Evolutionary conservation across 2,888 invertebrate genomes (phyloP), one percentile per base, ranked within the genome.

Genomic region (Clitarchus hookeri): DNA sequence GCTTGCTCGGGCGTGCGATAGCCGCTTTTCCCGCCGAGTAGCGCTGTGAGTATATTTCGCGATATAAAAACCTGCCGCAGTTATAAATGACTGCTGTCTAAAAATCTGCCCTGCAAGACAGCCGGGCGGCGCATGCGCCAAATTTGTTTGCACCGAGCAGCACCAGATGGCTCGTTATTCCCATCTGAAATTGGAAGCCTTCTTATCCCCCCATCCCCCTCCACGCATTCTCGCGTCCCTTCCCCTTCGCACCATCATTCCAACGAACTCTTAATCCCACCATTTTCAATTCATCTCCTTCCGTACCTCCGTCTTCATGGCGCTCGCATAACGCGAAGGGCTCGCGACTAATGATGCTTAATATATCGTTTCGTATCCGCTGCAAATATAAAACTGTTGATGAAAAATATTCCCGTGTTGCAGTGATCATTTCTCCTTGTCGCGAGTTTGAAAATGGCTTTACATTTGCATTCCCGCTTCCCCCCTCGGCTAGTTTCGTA

Each of bases 271-370:
- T 53, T 82, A 82, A 82, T 86, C 86, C 86, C 80, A 77, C 78
- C 80, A 84, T 84, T 84, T 86, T 86, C 86, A 86, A 86, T 87
- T 85, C 87, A 87, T 86, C 86, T 86, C 86, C 82, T 44, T 82
- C 44, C 82, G 8, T 44, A 13, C 82, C 65, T 65, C 65, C 53
- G n/a, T 65, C 65, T 65, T 23, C 16, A 65, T 23, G 36, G 65
- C 65, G 65, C 4, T 36, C 48, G 48, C 4, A 36, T 36, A 36
- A 36, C 65, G 65, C 86, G 82, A 86, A 85, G 36, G 1, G 86
- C 87, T 85, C 85, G 84, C 82, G 48, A 86, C 87, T 87, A 87
- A 87, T 87, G 87, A 87, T 79, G 82, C 86, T 87, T 87, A 86
- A 87, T 87, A 65, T 65, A 65, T 65, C 65, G 65, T 65, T 65